phyloP scores from a whole-genome alignment of 2,113 vertebrate species.

The Pygoscelis adeliae region DNA sequence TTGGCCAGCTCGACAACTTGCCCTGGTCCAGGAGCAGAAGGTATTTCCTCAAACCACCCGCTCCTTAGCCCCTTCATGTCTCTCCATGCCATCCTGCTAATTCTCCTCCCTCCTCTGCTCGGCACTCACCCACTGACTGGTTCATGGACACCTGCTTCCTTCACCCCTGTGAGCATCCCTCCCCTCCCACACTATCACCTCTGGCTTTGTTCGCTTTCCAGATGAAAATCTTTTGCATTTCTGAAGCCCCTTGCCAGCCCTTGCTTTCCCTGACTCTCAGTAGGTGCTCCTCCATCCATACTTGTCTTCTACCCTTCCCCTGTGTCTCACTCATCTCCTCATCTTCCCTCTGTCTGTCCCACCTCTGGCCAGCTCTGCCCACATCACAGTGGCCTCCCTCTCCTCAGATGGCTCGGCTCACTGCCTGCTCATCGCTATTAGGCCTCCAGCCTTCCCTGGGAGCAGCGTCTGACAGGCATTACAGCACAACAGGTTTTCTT shows the following conservation, averaged over 20 bases:
- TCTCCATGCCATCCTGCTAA: not conserved
- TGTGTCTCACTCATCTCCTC: not conserved
- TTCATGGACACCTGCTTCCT: not conserved
- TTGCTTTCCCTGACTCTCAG: not conserved
- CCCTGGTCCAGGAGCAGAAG: not conserved
- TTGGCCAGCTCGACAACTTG: not conserved
- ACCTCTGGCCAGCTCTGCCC: not conserved
- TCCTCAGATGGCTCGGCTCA: not conserved
- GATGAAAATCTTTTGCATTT: not conserved
- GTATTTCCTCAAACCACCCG: not conserved
- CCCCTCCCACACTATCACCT: not conserved
- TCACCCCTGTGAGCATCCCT: not conserved
- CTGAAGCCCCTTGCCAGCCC: not conserved
- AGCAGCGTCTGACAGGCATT: not conserved
- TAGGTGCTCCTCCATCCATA: rapidly evolving
- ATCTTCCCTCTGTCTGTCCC: not conserved
- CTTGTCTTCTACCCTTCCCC: not conserved
- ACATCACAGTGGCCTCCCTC: rapidly evolving
- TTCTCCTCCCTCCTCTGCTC: not conserved
- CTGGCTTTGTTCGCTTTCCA: not conserved
- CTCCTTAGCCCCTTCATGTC: not conserved
- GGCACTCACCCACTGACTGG: rapidly evolving
- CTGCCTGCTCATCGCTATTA: not conserved
- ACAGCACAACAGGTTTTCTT: not conserved
- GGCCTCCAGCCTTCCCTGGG: not conserved